Percentiles rank a stretch among this genome's conserved stretches.
Conservation (phyloP, 2,888 invertebrate species). For the Agrochola macilenta region DNA sequence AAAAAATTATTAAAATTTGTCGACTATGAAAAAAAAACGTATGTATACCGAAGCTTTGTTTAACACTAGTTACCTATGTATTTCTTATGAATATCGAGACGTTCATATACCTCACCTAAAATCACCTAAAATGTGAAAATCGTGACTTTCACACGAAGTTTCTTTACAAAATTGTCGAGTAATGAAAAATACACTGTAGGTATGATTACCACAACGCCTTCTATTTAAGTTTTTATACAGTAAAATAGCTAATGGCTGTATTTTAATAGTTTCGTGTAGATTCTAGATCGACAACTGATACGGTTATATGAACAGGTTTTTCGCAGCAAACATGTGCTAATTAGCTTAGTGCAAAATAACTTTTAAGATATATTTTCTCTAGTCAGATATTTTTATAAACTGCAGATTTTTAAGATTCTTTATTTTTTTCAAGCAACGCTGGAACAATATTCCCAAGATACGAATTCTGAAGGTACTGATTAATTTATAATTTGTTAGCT, state of each 20-base stretch:
- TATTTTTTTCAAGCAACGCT: neutral
- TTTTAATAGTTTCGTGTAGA: slow-evolving; percentile 43
- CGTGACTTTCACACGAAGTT: neutral
- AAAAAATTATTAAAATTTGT: too few species aligned
- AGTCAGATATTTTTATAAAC: neutral
- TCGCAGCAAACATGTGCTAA: slow-evolving; percentile 27
- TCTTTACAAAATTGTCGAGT: neutral
- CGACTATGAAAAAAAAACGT: too few species aligned
- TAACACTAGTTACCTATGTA: too few species aligned
- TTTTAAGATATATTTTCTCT: neutral
- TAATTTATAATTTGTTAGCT: neutral
- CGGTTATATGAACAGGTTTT: slow-evolving; percentile 35
- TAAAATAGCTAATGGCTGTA: slow-evolving; percentile 32
- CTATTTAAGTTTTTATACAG: slow-evolving; percentile 18
- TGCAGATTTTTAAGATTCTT: neutral
- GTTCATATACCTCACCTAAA: neutral
- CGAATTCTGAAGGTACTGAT: too few species aligned
- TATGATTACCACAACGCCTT: slow-evolving; percentile 2
- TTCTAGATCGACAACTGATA: slow-evolving; percentile 45
- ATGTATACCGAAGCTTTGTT: neutral
- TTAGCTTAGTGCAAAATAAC: slow-evolving; percentile 20
- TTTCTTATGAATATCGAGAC: neutral
- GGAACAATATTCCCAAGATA: neutral
- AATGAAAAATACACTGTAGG: neutral
- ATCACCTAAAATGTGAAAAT: neutral